phyloP scores from a whole-genome alignment of 2,797 vertebrate genomes.

The Enteromius trimaculatus region DNA sequence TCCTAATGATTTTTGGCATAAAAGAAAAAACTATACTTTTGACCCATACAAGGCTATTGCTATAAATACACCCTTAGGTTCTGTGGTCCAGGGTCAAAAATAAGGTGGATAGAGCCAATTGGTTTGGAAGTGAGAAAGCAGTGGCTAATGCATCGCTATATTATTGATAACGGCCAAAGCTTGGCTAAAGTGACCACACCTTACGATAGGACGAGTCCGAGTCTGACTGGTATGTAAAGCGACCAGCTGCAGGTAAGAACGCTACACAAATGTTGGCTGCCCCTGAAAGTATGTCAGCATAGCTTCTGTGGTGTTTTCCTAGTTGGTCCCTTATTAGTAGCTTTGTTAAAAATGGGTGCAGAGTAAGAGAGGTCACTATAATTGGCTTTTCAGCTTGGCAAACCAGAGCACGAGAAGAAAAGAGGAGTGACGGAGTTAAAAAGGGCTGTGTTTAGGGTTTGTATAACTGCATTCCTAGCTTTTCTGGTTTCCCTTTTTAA shows the following conservation, averaged over 20 bases:
- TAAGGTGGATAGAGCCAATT: not conserved
- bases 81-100: no score
- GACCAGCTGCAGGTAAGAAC: no score
- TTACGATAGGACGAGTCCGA: no score
- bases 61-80: no score
- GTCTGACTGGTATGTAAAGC: no score
- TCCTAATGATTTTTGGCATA: no score
- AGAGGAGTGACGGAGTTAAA: not conserved
- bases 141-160: not conserved
- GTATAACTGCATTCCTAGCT: not conserved
- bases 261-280: no score
- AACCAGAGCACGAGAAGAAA: not conserved
- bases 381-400: not conserved
- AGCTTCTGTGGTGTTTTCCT: not conserved
- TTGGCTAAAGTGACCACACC: no score
- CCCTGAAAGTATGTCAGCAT: not conserved
- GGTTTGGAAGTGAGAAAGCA: not conserved
- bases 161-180: not conserved
- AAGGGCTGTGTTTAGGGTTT: not conserved
- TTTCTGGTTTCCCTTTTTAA: not conserved
- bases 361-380: not conserved
- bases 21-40: no score
- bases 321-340: no score
- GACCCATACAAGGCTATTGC: no score
- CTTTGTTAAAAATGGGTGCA: not conserved